Evolutionary conservation across 2,888 invertebrate species (phyloP), one percentile per base, ranked within the genome.

Genomic region (Polietes domitor): DNA sequence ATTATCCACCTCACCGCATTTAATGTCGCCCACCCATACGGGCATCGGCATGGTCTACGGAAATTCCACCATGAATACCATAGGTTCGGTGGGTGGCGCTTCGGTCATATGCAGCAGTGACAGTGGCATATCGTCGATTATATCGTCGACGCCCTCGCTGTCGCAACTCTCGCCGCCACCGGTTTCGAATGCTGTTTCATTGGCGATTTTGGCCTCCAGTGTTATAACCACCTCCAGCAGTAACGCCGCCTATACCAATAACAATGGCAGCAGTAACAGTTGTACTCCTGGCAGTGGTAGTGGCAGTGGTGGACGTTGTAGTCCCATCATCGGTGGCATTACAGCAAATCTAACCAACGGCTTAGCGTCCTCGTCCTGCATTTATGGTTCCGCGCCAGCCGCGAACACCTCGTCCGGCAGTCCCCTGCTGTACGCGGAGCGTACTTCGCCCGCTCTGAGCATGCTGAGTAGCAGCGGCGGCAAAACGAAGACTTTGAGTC

Each of bases 101-200:
- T 83, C 85, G 43, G 83, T 85, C 32, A 86, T 86, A 75, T 89
- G 90, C 80, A 90, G 85, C 79, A 86, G 85, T 78, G 90, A 90
- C 85, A 90, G 91, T 86, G 91, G 91, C 87, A 91, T 90, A 80
- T 90, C 91, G 24, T 87, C 88, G 76, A 83, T 87, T 43, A 86
- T 86, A 50, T 87, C 87, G 28, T 87, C 88, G 65, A 87, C 87
- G 4, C 87, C 88, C 2, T 89, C 91, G 9, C 81, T 91, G 61
- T 88, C 89, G 55, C 91, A 91, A 86, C 88, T 90, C 55, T 91
- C 90, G 82, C 91, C 90, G 47, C 90, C 90, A 75, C 85, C 85
- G 61, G 82, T 79, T 71, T 75, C 79, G 5, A 86, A 84, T 80
- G 80, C 83, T 3, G 79, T 80, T 17, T 83, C 83, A 10, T 24